Evolutionary conservation across 2,888 invertebrate genomes (phyloP).

Genomic region (Siphonodentalium dalli): DNA sequence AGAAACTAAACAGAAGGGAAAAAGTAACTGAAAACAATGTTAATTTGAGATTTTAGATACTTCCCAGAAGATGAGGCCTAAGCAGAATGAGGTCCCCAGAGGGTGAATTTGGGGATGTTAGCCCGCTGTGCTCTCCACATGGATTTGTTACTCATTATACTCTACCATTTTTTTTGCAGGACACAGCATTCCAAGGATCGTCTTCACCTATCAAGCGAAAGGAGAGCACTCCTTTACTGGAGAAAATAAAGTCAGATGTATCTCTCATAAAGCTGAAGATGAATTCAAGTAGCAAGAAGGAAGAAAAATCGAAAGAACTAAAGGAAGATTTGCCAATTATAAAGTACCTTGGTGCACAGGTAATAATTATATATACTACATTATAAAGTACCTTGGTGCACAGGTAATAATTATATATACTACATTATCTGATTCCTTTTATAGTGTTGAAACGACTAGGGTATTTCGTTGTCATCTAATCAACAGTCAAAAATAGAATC

Average conservation of each 20-base stretch:
- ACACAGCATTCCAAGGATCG: conserved; percentile 61
- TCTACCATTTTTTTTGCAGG: conserved; percentile 47
- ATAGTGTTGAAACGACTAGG: too few relatives aligned
- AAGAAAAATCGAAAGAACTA: conserved; percentile 66
- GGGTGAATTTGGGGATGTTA: too few relatives aligned
- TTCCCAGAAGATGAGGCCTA: too few relatives aligned
- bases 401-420: conserved; percentile 69
- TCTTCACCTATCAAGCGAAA: conserved; percentile 80
- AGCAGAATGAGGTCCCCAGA: too few relatives aligned
- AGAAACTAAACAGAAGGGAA: too few relatives aligned
- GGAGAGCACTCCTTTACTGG: conserved; percentile 68
- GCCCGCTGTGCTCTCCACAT: too few relatives aligned
- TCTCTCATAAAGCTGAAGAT: conserved; percentile 56
- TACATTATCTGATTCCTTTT: conserved; percentile 83
- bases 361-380: conserved; percentile 66
- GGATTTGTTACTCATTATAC: too few relatives aligned
- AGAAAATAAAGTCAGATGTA: conserved; percentile 62
- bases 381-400: conserved; percentile 81
- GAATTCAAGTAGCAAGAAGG: conserved; percentile 48
- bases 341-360: conserved; percentile 80
- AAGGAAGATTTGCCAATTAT: conserved; percentile 72
- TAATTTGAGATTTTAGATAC: too few relatives aligned
- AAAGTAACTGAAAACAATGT: too few relatives aligned
- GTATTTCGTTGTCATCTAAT: too few relatives aligned
- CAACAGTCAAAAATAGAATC: too few relatives aligned